Evolutionary conservation across 2,888 invertebrate genomes (phyloP), one percentile per base, ranked within the genome.

Genomic region (Terebella lapidaria): DNA sequence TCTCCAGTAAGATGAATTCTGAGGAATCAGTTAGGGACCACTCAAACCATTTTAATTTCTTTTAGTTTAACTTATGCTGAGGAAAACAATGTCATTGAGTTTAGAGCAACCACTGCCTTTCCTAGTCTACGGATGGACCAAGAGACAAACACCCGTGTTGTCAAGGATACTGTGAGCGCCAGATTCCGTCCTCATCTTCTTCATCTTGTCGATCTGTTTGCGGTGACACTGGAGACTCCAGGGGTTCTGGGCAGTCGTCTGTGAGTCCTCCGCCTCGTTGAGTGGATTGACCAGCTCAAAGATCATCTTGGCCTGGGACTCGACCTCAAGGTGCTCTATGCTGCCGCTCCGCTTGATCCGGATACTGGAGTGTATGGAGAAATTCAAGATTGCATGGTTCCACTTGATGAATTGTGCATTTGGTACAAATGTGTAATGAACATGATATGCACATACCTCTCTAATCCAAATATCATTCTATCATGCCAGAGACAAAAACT

Each of bases 1-100:
- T 86, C 74, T 86, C 86, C 58, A 86, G 75, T 49, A 86, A 71
- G 46, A 86, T 83, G 70, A 85, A 86, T 70, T 83, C 83, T 83
- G 64, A 5, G 1, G 29, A n/a, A 46, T 15, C 26, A 52, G 54
- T 56, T 56, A 53, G 59, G 55, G n/a, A n/a, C n/a, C n/a, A n/a
- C n/a, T n/a, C n/a, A n/a, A n/a, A n/a, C n/a, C n/a, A n/a, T 30
- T 27, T 20, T 54, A n/a, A n/a, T n/a, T n/a, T n/a, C n/a, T 54
- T 10, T 35, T 35, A 10, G 15, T 35, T n/a, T 15, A n/a, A n/a
- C n/a, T n/a, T n/a, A n/a, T n/a, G n/a, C n/a, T n/a, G n/a, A n/a
- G n/a, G n/a, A n/a, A 26, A 53, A 25, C 24, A 53, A 53, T 20
- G 20, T 53, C 5, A 5, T 24, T 25, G 5, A n/a, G 15, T 49